Base-by-base conservation (phyloP, 2,797 vertebrate species). In the Percopsis omiscomaycus region DNA sequence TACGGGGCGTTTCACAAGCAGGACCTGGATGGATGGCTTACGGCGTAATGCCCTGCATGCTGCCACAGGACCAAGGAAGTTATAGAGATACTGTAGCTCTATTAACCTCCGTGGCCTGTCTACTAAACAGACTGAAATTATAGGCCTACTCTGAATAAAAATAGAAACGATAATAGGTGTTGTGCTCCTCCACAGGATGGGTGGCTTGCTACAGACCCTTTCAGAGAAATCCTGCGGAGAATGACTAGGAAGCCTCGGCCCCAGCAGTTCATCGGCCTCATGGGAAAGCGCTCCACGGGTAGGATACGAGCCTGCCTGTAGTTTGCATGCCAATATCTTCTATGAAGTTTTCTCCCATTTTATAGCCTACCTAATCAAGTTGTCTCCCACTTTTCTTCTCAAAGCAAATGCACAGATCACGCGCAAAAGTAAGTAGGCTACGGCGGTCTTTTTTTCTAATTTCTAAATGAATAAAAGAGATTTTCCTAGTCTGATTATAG, bases 241-340 rank as follows among this genome's bases (percentile, higher is more conserved):
- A 96, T 96, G 88, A 94, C 94, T 10, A 90, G 97, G 49, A 96
- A 96, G 92, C 97, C 95, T 16, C 94, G 94, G 73, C 94, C 96
- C 6, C 93, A 95, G 67, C 95, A 98, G 89, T 99, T 98, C 89
- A 94, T 95, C 50, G 96, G 96, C 37, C 92, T 99, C 78, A 99
- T 99, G 97, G 97, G 97, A 73, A 99, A 96, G 70, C 91, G 97
- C 66, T 94, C 97, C 63, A 92, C 91, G 52, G 95, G 97, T 99
- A 89, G 77, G 72, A 53, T 8, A 9, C 13, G 2, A 46, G 5
- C 14, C 22, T 28, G 42, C 12, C 10, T 27, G 44, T 15, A 5
- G 5, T 11, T 27, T 50, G 55, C 42, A 30, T 50, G 12, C 22
- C n/a, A 42, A 42, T 42, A 9, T 42, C 6, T 8, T 42, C 6